phyloP scores from a whole-genome alignment of 23 tunicate species.

The Aplidium turbinatum region DNA sequence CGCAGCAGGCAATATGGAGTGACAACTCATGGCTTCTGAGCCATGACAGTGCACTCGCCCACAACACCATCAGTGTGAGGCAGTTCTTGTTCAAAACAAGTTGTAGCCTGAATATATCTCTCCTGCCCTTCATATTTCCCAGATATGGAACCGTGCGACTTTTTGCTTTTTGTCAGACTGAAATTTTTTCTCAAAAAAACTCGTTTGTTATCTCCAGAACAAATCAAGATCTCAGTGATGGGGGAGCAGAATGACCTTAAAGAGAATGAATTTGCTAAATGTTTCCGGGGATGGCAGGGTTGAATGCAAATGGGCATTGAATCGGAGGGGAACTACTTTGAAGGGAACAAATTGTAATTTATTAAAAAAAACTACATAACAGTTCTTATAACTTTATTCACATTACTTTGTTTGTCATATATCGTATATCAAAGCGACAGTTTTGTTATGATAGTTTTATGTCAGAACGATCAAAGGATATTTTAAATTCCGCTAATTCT shows the following conservation, averaged over 20 bases:
- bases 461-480: too few relatives aligned
- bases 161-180: background rate
- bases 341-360: background rate
- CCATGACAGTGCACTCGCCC: too few relatives aligned
- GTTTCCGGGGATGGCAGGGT: background rate
- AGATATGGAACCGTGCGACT: background rate
- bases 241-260: background rate
- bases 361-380: too few relatives aligned
- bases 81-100: background rate
- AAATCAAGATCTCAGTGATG: background rate
- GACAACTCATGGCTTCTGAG: too few relatives aligned
- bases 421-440: too few relatives aligned
- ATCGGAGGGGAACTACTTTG: background rate
- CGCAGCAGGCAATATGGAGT: too few relatives aligned
- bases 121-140: background rate
- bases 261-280: background rate
- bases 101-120: background rate
- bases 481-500: conserved; percentile 63
- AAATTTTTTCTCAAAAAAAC: background rate
- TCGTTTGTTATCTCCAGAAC: background rate
- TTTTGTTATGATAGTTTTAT: too few relatives aligned
- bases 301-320: background rate
- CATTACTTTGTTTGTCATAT: too few relatives aligned
- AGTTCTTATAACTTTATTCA: background rate
- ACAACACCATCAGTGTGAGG: background rate